Evolutionary conservation across 2,888 invertebrate species (phyloP), one percentile per base, ranked within the genome.

Genomic region (Drosophila testacea): DNA sequence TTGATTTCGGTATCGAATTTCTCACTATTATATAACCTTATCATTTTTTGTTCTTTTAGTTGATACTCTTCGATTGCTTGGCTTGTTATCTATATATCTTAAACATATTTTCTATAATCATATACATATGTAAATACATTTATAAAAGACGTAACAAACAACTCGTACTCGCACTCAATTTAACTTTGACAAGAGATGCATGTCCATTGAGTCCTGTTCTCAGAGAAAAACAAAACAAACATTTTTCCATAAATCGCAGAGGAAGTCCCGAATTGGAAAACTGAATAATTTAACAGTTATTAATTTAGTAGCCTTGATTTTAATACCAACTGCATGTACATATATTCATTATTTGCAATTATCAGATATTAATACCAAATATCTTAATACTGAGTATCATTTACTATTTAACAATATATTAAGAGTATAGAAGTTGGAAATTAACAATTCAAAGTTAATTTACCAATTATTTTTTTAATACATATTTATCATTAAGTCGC

Each of bases 1-100:
- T 93, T 91, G 93, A 93, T 92, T 93, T 93, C 92, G 93, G 93
- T 93, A 93, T 92, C 92, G 83, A 91, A 90, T 83, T 85, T 86
- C 79, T 88, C 87, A 90, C 82, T 88, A 89, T 86, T 87, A 89
- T 88, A 81, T 73, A 72, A 83, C 72, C 62, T 77, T 87, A 77
- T 79, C n/a, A 78, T 77, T 89, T 79, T 77, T 73, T 79, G 83
- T 75, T 82, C 51, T 54, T 73, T 71, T 75, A 66, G 76, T 76
- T 79, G 61, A 79, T 74, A 65, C 65, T 65, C 72, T 69, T 74
- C 67, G 69, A 69, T 56, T 73, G 67, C 70, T 72, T 68, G 64
- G 74, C 67, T 79, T 60, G 79, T 76, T 76, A 30, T 69, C 52
- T 39, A 48, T 50, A 30, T 27, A 61, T 50, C 34, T n/a, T 11